Percentiles rank a stretch among this genome's conserved stretches.
Evolutionary conservation across 2,797 vertebrate species (phyloP).

Genomic region (Sphenodon punctatus): DNA sequence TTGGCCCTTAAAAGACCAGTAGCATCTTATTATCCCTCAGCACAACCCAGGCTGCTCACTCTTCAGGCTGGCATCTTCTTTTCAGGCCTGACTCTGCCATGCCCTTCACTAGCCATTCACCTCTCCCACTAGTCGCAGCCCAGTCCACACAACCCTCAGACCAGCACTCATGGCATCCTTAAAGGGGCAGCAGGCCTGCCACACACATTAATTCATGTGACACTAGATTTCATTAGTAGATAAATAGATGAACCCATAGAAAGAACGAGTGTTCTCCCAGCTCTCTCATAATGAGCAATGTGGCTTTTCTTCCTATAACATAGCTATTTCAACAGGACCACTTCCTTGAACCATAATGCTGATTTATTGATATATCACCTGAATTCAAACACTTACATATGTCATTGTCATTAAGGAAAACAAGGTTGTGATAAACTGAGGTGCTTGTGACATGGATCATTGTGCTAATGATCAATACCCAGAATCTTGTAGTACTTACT

Average conservation of each 20-base stretch:
- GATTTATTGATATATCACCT: constrained; percentile 33
- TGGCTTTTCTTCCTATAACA: neutral
- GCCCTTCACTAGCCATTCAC: too few species aligned
- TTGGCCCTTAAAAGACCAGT: too few species aligned
- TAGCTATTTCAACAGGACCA: constrained; percentile 11
- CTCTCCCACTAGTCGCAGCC: too few species aligned
- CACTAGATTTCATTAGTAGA: neutral
- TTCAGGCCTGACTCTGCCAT: too few species aligned
- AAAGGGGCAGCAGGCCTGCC: too few species aligned
- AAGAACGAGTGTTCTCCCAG: neutral
- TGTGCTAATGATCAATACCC: constrained; percentile 67
- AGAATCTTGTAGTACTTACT: constrained; percentile 27
- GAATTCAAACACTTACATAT: constrained; percentile 53
- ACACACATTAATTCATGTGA: neutral
- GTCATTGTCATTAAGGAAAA: constrained; percentile 59
- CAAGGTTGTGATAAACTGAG: constrained; percentile 60
- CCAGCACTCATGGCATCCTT: too few species aligned
- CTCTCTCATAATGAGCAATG: constrained; percentile 2
- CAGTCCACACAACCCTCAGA: too few species aligned
- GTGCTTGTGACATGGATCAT: constrained; percentile 53
- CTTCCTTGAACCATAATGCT: neutral
- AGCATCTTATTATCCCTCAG: too few species aligned
- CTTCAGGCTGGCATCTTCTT: too few species aligned
- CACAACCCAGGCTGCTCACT: too few species aligned
- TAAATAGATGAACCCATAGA: neutral